phyloP scores from a whole-genome alignment of 2,797 vertebrate genomes.

The Melanotaenia trifasciata region DNA sequence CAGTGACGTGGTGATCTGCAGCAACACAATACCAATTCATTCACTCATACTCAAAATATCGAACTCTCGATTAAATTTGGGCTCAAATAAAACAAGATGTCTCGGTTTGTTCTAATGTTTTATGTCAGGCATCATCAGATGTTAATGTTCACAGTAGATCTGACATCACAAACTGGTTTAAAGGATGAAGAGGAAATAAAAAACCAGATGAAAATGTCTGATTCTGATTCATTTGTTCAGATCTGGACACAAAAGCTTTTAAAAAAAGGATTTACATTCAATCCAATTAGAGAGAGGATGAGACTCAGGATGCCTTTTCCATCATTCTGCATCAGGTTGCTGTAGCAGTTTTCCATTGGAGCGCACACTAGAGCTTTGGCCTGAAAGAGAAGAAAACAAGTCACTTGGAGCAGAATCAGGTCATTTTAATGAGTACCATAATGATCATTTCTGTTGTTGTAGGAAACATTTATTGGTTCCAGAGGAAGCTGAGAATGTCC shows the following conservation, averaged over 20 bases:
- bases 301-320: conserved; percentile 88
- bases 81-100: not conserved
- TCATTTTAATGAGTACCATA: not conserved
- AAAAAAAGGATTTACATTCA: conserved; percentile 47
- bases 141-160: no score
- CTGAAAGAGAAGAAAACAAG: conserved; percentile 68
- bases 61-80: not conserved
- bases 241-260: not conserved
- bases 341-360: conserved; percentile 92
- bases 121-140: no score
- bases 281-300: conserved; percentile 89
- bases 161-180: no score
- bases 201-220: not conserved
- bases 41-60: not conserved
- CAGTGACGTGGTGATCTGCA: conserved; percentile 85
- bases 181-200: not conserved
- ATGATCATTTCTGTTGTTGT: no score
- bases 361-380: conserved; percentile 85
- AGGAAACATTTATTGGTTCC: no score
- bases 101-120: not conserved
- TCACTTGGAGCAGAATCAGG: not conserved
- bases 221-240: not conserved
- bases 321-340: conserved; percentile 85
- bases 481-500: no score
- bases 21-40: not conserved